Evolutionary conservation across 2,888 invertebrate genomes (phyloP).

Genomic region (Cantharis rustica): DNA sequence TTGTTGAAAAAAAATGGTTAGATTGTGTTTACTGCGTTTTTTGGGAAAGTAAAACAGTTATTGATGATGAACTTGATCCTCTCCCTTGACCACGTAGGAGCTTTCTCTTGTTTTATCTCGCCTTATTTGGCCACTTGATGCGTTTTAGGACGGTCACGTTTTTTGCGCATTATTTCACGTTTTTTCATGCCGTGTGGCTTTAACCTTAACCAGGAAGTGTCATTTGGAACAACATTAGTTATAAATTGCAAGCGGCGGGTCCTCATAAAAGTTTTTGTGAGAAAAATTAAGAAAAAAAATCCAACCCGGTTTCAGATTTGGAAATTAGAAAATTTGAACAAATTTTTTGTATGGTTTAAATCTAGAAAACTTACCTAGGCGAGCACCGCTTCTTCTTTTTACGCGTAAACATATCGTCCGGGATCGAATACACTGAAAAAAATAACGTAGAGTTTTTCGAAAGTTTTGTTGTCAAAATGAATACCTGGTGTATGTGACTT

Average conservation of each 20-base stretch:
- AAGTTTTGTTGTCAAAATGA: too few species aligned
- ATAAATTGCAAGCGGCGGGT: neutral
- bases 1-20: neutral
- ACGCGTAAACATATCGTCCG: slow-evolving; percentile 93
- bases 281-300: neutral
- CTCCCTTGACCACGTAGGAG: neutral
- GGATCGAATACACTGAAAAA: slow-evolving; percentile 90
- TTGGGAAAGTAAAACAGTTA: neutral
- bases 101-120: neutral
- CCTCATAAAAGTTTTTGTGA: neutral
- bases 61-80: neutral
- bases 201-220: neutral
- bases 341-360: too few species aligned
- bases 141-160: neutral
- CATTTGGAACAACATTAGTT: neutral
- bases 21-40: neutral
- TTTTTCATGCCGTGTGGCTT: neutral
- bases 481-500: slow-evolving; percentile 92
- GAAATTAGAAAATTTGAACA: neutral
- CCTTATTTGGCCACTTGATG: neutral
- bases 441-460: too few species aligned
- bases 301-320: neutral
- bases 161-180: neutral
- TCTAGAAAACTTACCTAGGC: slow-evolving; percentile 80
- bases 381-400: slow-evolving; percentile 84